phyloP scores from a whole-genome alignment of 2,888 invertebrate species.

The Carpatolechia fugitivella region DNA sequence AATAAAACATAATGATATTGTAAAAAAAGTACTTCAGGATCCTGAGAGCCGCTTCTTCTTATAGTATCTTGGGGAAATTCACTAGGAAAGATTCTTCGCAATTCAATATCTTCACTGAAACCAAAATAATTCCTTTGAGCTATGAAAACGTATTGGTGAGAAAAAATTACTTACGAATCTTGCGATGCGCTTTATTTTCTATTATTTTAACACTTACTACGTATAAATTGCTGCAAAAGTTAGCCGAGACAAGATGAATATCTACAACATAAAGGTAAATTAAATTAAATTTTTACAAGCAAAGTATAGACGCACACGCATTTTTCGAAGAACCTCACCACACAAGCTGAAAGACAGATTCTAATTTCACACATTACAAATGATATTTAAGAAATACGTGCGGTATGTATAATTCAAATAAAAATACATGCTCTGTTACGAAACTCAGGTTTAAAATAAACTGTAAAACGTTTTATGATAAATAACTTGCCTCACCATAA shows the following conservation, averaged over 20 bases:
- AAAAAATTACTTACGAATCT: not conserved
- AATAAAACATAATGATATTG: not conserved
- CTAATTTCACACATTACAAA: conserved; percentile 29
- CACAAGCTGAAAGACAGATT: conserved; percentile 10
- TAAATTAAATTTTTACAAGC: conserved; percentile 1
- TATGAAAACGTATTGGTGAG: conserved; percentile 2
- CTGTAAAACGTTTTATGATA: conserved; percentile 14
- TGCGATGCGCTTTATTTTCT: conserved; percentile 13
- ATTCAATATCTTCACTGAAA: conserved; percentile 66
- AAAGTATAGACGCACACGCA: no score
- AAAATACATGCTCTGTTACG: conserved; percentile 6
- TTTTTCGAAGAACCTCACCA: conserved; percentile 24
- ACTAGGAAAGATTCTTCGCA: conserved; percentile 62
- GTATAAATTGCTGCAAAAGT: conserved; percentile 55
- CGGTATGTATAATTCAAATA: not conserved
- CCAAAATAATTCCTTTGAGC: conserved; percentile 15
- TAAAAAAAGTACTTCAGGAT: conserved; percentile 51
- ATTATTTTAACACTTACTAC: conserved; percentile 50
- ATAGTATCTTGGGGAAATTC: conserved; percentile 68
- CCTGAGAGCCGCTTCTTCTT: conserved; percentile 52
- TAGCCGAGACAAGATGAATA: conserved; percentile 36
- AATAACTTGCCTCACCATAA: conserved; percentile 7
- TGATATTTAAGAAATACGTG: conserved; percentile 19
- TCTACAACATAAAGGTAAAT: conserved; percentile 31
- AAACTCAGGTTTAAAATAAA: conserved; percentile 12